Evolutionary conservation across 1,140 invertebrate genomes (phyloP).

Genomic region (Rhagoletis pomonella): DNA sequence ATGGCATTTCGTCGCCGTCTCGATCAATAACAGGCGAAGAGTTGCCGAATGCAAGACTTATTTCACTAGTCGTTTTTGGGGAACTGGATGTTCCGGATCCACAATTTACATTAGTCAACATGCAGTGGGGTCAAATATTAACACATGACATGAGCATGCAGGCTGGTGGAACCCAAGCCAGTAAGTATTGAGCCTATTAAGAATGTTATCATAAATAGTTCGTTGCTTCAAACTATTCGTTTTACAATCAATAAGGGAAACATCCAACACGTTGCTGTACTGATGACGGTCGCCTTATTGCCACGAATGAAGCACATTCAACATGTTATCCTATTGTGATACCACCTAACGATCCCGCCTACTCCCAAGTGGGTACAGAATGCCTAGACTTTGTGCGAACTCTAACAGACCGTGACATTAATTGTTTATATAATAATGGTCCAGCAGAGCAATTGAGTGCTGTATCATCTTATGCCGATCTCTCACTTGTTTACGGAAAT

Average conservation of each 20-base stretch:
- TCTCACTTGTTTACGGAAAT: constrained; percentile 90
- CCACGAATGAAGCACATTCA: constrained; percentile 73
- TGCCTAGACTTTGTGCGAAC: constrained; percentile 92
- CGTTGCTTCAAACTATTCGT: not conserved
- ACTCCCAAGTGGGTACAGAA: constrained; percentile 79
- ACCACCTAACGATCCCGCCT: constrained; percentile 88
- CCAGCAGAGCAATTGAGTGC: constrained; percentile 88
- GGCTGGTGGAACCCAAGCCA: constrained; percentile 82
- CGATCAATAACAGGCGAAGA: constrained; percentile 77
- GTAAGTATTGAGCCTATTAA: constrained; percentile 76
- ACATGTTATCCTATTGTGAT: constrained; percentile 91
- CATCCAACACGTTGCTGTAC: constrained; percentile 83
- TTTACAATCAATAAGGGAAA: constrained; percentile 74
- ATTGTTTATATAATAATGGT: constrained; percentile 77
- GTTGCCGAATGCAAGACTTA: constrained; percentile 82
- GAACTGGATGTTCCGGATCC: constrained; percentile 81
- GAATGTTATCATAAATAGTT: not conserved
- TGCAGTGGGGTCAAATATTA: constrained; percentile 92
- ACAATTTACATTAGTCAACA: constrained; percentile 83
- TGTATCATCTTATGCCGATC: constrained; percentile 90
- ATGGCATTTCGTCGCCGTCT: constrained; percentile 82
- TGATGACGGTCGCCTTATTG: constrained; percentile 78
- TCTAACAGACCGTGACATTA: constrained; percentile 81
- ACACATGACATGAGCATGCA: constrained; percentile 90
- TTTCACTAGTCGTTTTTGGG: constrained; percentile 82